These are phyloP conservation scores for Acronicta psi DNA, from an alignment of 2,888 invertebrate genomes.

Conservation along the genomic window DNA sequence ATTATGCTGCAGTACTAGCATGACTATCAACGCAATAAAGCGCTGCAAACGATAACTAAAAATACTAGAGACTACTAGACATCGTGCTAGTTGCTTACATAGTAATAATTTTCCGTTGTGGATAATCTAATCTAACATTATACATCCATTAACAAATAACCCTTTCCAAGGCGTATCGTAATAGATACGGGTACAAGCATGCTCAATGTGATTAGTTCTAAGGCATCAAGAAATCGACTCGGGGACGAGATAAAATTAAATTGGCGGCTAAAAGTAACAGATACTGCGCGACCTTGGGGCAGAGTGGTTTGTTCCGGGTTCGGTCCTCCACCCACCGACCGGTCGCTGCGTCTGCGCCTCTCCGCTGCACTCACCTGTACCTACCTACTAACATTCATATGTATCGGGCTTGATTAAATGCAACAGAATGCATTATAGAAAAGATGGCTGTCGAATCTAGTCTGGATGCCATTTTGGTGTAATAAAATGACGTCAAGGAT, in stretches of 20 bases:
- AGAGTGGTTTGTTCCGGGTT: conserved; percentile 82
- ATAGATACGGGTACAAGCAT: conserved; percentile 49
- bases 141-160: conserved; percentile 57
- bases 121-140: conserved; percentile 51
- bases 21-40: conserved; percentile 27
- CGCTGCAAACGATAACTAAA: conserved; percentile 33
- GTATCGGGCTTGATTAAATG: conserved; percentile 39
- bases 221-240: conserved; percentile 50
- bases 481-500: conserved; percentile 7
- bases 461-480: conserved; percentile 17
- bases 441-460: conserved; percentile 26
- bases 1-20: conserved; percentile 19
- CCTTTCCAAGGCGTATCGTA: conserved; percentile 46
- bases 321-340: conserved; percentile 72
- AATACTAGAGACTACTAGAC: conserved; percentile 28
- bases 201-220: conserved; percentile 56
- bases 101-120: conserved; percentile 45
- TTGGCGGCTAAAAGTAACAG: conserved; percentile 76
- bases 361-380: conserved; percentile 62
- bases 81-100: conserved; percentile 23
- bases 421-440: conserved; percentile 34
- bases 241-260: conserved; percentile 56
- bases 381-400: conserved; percentile 47
- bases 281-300: conserved; percentile 81
- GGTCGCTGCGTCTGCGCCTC: conserved; percentile 67